Evolutionary conservation across 2,797 vertebrate genomes (phyloP), one percentile per base, ranked within the genome.

Genomic region (Chromis chromis): DNA sequence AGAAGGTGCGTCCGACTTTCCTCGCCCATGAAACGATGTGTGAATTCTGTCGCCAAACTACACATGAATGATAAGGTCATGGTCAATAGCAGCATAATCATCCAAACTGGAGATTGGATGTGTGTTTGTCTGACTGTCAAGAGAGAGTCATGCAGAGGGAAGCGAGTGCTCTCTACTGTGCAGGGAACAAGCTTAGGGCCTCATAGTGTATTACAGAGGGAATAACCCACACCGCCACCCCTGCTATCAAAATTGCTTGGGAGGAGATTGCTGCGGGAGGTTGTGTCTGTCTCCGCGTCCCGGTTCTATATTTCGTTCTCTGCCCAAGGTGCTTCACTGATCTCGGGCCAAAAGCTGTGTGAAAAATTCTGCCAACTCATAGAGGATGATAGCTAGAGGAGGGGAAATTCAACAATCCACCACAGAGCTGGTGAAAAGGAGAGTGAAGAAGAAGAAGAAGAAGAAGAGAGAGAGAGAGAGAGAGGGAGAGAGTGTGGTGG

Each of bases 281-380:
- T 84, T 84, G 81, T 84, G 88, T 90, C 86, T 91, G 88, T 92
- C 87, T 93, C 83, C 50, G 44, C 55, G 54, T 85, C 84, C 76
- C 40, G 46, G 69, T 87, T 91, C 87, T 90, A 87, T 91, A 92
- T 93, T 93, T 92, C 78, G 79, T 90, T 89, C 86, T 74, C 70
- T 87, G 86, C 90, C 92, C 87, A 91, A 92, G 91, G 91, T 93
- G 84, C 81, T 86, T 83, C 88, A 85, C 88, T 89, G 90, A 93
- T 94, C 91, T 90, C 65, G 31, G 85, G 89, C 91, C 88, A 91
- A 90, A 89, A 90, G 87, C 90, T 80, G 79, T 88, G 88, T 89
- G 91, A 89, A 89, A 90, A 91, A 88, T 90, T 84, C 87, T 90
- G 86, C 82, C 85, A 90, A 88, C 90, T 90, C 90, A 89, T 81